phyloP scores from a whole-genome alignment of 2,888 invertebrate species.

The Sussaba pulchella region DNA sequence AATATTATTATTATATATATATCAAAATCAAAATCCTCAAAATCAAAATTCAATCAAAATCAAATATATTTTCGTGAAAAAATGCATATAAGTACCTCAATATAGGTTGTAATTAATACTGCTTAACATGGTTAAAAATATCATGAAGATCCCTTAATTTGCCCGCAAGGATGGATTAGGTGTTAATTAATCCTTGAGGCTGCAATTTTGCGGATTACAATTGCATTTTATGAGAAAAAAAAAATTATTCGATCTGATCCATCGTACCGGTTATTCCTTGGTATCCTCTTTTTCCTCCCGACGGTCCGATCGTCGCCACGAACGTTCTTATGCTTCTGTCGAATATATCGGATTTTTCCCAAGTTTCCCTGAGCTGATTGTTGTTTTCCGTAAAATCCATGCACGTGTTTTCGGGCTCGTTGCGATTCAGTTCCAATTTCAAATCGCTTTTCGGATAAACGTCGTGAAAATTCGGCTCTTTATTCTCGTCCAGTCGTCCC shows the following conservation, averaged over 20 bases:
- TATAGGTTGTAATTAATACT: too few species aligned
- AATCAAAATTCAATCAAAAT: too few species aligned
- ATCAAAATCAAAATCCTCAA: too few species aligned
- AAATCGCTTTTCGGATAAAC: slow-evolving; percentile 91
- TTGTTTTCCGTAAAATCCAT: slow-evolving; percentile 88
- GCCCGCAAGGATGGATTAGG: too few species aligned
- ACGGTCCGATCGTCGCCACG: slow-evolving; percentile 92
- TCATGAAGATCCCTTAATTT: too few species aligned
- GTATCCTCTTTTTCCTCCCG: slow-evolving; percentile 92
- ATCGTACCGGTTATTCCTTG: slow-evolving; percentile 88
- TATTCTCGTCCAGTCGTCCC: slow-evolving; percentile 91
- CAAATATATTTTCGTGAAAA: too few species aligned
- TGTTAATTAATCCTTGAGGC: too few species aligned
- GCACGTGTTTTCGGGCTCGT: slow-evolving; percentile 89
- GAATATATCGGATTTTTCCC: slow-evolving; percentile 85
- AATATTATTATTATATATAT: too few species aligned
- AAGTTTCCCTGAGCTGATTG: slow-evolving; percentile 81
- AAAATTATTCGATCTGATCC: slow-evolving; percentile 24
- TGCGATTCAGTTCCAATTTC: slow-evolving; percentile 88
- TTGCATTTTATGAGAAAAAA: neutral
- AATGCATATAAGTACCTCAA: too few species aligned
- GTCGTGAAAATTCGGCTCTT: slow-evolving; percentile 94
- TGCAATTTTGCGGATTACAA: too few species aligned
- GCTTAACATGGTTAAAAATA: too few species aligned
- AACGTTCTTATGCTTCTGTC: slow-evolving; percentile 90